phyloP scores from a whole-genome alignment of 2,888 invertebrate species.

The Gisinianus flammeolus region DNA sequence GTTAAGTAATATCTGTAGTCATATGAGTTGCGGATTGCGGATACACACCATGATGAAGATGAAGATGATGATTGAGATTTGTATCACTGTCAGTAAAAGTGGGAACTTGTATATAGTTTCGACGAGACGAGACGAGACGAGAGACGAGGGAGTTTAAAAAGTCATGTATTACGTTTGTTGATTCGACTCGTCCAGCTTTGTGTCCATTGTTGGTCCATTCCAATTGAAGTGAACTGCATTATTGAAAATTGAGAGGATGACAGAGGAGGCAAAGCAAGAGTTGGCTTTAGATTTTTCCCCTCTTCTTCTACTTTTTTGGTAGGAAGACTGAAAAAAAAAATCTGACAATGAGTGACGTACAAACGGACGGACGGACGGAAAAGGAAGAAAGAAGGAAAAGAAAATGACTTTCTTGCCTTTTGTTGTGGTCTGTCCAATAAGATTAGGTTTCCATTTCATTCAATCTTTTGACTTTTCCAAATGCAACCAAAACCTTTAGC shows the following conservation, averaged over 20 bases:
- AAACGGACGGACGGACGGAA: not conserved
- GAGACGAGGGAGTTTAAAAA: no score
- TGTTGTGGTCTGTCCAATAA: constrained; percentile 48
- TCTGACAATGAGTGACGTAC: constrained; percentile 30
- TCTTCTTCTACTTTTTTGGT: no score
- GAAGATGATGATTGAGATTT: no score
- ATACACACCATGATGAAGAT: no score
- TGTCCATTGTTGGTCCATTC: not conserved
- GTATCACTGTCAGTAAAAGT: no score
- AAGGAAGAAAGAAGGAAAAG: constrained; percentile 17
- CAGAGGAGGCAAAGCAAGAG: not conserved
- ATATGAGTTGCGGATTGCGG: no score
- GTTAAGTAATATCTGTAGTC: no score
- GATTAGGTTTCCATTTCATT: constrained; percentile 47
- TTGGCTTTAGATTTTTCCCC: not conserved
- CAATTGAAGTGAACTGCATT: not conserved
- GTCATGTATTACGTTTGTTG: no score
- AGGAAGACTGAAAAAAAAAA: not conserved
- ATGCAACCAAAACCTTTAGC: constrained; percentile 33
- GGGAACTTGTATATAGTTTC: no score
- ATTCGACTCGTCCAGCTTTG: no score
- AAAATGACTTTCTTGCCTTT: constrained; percentile 43
- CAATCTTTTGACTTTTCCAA: constrained; percentile 37
- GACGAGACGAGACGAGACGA: no score
- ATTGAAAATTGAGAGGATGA: not conserved